phyloP scores from a whole-genome alignment of 2,797 vertebrate species.

The Myiotriccus ornatus region DNA sequence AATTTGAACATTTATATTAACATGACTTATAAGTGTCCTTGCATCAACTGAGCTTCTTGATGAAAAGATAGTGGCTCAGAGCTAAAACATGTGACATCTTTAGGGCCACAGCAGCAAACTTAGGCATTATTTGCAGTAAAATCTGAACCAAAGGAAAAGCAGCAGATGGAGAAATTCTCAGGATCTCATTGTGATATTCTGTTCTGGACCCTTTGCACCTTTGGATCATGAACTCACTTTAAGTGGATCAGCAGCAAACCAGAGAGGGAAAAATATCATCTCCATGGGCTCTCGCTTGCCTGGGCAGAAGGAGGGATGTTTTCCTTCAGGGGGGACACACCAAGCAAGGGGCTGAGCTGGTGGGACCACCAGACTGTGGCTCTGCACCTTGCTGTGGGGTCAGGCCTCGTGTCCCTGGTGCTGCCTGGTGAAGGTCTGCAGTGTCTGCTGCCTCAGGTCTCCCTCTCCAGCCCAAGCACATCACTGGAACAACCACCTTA shows the following conservation, averaged over 20 bases:
- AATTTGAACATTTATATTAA: background rate
- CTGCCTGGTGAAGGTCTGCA: rapidly evolving
- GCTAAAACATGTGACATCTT: background rate
- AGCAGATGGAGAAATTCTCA: background rate
- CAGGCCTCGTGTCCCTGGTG: rapidly evolving
- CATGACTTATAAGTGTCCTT: background rate
- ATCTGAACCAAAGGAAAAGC: background rate
- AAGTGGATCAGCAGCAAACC: background rate
- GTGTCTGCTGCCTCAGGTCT: background rate
- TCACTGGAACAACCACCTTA: background rate
- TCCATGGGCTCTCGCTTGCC: background rate
- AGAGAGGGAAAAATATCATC: background rate
- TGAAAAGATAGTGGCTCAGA: background rate
- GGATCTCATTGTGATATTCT: background rate
- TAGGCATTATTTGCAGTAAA: background rate
- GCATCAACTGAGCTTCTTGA: background rate
- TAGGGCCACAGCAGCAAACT: background rate
- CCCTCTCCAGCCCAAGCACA: background rate
- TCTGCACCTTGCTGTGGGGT: background rate
- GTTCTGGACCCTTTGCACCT: background rate
- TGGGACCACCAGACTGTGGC: background rate
- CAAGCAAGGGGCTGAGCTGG: background rate
- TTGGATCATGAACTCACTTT: background rate
- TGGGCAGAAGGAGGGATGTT: background rate
- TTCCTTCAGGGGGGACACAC: background rate